Evolutionary conservation across 2,113 vertebrate species (phyloP).

Genomic region (Oriolus oriolus): DNA sequence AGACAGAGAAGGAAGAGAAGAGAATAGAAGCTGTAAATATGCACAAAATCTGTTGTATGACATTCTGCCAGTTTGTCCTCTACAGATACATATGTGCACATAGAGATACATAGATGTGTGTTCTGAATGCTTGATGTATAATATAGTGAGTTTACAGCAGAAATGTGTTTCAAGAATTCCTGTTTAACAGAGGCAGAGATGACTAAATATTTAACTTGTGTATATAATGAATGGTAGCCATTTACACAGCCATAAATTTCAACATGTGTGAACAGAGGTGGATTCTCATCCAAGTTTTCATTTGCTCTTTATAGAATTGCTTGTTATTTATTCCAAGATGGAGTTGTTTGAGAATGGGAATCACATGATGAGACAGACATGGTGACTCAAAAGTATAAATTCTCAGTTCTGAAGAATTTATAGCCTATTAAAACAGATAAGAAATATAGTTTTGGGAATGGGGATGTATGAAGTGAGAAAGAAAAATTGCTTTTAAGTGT

Average conservation of each 20-base stretch:
- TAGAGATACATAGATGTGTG: too few species aligned
- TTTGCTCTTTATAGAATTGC: not conserved
- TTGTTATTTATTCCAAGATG: not conserved
- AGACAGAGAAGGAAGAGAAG: not conserved
- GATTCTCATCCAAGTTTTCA: not conserved
- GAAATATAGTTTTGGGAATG: not conserved
- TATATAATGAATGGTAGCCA: not conserved
- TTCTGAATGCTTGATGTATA: not conserved
- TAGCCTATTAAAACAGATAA: not conserved
- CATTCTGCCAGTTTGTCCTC: not conserved
- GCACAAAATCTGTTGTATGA: not conserved
- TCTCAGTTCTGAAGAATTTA: not conserved
- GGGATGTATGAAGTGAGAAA: not conserved
- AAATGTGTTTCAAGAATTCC: not conserved
- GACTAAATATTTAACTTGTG: slow-evolving; percentile 13
- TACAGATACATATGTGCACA: not conserved
- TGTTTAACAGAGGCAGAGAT: not conserved
- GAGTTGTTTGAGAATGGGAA: not conserved
- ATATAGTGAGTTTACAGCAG: not conserved
- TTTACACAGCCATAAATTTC: not conserved
- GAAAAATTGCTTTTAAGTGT: not conserved
- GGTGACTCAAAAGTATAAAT: not conserved
- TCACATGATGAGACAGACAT: not conserved
- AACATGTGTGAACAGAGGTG: not conserved
- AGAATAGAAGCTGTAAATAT: not conserved